Percentiles rank a stretch among this genome's conserved stretches.
Conservation (phyloP, 2,797 vertebrate genomes). For the Fundulus diaphanus region DNA sequence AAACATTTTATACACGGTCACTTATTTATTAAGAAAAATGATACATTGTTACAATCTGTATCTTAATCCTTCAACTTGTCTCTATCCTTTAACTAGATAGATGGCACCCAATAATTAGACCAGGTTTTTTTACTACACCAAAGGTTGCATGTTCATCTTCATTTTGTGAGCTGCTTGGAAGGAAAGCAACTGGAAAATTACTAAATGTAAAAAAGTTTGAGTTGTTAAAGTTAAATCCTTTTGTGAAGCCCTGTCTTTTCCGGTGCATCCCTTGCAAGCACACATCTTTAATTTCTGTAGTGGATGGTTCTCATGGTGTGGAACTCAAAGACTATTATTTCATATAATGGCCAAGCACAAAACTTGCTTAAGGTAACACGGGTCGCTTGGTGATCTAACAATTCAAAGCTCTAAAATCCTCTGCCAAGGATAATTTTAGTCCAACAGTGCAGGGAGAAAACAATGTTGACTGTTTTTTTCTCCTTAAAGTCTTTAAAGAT, state of each 20-base stretch:
- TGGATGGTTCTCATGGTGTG: neutral
- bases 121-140: neutral
- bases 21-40: conserved; percentile 11
- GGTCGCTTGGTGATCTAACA: neutral
- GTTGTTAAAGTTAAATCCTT: neutral
- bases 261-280: neutral
- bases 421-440: neutral
- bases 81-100: neutral
- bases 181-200: neutral
- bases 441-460: neutral
- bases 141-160: conserved; percentile 6
- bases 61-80: conserved; percentile 7
- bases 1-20: neutral
- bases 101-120: neutral
- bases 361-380: neutral
- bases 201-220: neutral
- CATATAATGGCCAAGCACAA: neutral
- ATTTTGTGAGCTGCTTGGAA: neutral
- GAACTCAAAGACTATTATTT: neutral
- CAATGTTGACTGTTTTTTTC: neutral
- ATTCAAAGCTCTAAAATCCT: neutral
- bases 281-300: too few species aligned
- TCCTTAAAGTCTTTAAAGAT: neutral
- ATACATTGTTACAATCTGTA: neutral
- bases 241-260: neutral